phyloP scores from a whole-genome alignment of 53 echinoderm and acorn worm species.

The Hippasteria phrygiana region DNA sequence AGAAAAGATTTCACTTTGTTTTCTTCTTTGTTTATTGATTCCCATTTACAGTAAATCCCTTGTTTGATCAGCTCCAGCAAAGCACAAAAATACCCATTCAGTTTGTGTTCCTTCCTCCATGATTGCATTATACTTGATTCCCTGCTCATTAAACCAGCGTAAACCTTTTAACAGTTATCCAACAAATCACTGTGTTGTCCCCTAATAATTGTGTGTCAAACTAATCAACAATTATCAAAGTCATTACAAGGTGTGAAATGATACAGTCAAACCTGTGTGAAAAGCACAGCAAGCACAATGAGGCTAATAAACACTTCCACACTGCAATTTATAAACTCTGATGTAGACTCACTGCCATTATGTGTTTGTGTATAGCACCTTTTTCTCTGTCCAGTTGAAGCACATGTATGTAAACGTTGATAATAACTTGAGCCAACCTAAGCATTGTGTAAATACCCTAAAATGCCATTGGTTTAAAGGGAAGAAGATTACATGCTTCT shows the following conservation, averaged over 20 bases:
- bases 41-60: conserved; percentile 19
- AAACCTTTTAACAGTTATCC: conserved; percentile 47
- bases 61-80: conserved; percentile 37
- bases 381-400: conserved; percentile 3
- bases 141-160: conserved; percentile 12
- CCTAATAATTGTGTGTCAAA: background rate
- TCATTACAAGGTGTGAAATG: conserved; percentile 37
- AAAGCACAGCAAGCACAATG: background rate
- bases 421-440: conserved; percentile 38
- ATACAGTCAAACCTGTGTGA: background rate
- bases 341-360: background rate
- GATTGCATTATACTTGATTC: background rate
- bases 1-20: conserved; percentile 13
- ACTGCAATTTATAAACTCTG: background rate
- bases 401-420: conserved; percentile 30
- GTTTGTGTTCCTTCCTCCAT: background rate
- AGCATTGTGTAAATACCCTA: conserved; percentile 38
- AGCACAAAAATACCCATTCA: conserved; percentile 30
- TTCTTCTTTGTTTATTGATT: background rate
- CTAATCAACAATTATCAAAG: conserved; percentile 31
- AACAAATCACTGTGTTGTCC: conserved; percentile 23
- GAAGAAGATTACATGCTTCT: conserved; percentile 17
- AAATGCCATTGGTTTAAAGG: conserved; percentile 53
- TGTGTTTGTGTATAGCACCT: conserved; percentile 22
- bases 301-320: conserved; percentile 28